These are phyloP conservation scores for Calyptomena viridis DNA, from an alignment of 2,113 vertebrate genomes.

Conservation along the genomic window DNA sequence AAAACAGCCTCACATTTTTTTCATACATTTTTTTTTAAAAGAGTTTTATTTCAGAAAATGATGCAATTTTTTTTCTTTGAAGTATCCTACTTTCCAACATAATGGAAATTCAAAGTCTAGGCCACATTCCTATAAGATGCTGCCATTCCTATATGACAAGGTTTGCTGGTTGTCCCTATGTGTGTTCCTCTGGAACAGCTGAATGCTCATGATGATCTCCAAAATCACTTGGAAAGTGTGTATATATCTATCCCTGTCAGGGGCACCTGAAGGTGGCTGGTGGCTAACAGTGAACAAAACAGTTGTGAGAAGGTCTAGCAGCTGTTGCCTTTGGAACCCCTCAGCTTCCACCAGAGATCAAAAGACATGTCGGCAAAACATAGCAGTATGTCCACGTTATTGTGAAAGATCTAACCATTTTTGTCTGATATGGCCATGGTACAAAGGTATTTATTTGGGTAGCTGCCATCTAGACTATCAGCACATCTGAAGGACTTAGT, in stretches of 20 bases:
- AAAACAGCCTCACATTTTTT: neutral
- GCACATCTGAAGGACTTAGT: neutral
- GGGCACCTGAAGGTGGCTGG: neutral
- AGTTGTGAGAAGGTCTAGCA: neutral
- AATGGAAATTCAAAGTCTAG: neutral
- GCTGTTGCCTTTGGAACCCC: neutral
- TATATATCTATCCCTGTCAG: neutral
- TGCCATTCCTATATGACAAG: neutral
- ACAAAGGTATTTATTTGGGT: neutral
- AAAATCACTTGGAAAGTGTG: neutral
- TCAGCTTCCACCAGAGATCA: neutral
- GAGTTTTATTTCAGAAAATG: neutral
- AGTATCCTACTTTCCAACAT: neutral
- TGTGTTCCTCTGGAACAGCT: neutral
- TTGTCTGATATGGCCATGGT: neutral
- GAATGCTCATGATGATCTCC: neutral
- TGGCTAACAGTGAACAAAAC: neutral
- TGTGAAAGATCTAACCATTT: neutral
- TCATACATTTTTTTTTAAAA: neutral
- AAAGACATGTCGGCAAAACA: neutral
- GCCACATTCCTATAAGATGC: neutral
- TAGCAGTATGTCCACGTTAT: rapidly evolving
- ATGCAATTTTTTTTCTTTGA: neutral
- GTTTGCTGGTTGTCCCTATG: rapidly evolving
- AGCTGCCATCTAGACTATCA: neutral